Conservation (phyloP, 2,888 invertebrate genomes). For the Mythimna loreyi region DNA sequence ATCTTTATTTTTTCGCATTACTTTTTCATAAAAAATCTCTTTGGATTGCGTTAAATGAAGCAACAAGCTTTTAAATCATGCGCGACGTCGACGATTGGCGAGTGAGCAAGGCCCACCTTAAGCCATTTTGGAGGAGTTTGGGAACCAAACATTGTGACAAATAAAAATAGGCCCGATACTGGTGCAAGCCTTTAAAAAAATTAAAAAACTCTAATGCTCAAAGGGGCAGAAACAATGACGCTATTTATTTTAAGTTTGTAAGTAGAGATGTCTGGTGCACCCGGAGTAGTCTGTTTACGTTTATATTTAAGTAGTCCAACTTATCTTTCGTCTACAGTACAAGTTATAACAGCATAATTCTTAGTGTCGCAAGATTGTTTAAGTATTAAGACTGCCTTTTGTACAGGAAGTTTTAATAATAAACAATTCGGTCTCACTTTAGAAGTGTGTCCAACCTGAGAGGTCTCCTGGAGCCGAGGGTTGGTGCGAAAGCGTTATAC, state of each 20-base stretch:
- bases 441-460: background rate
- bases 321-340: background rate
- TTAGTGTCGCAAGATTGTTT: background rate
- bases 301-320: background rate
- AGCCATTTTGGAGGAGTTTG: too few relatives aligned
- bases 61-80: too few relatives aligned
- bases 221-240: background rate
- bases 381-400: background rate
- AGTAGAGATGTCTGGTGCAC: background rate
- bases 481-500: too few relatives aligned
- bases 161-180: too few relatives aligned
- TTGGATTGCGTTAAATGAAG: too few relatives aligned
- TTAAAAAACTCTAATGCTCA: too few relatives aligned
- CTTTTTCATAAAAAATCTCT: too few relatives aligned
- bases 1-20: too few relatives aligned
- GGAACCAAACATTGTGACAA: too few relatives aligned
- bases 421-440: background rate
- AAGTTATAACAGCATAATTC: background rate
- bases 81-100: too few relatives aligned
- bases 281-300: background rate
- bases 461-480: too few relatives aligned
- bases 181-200: background rate
- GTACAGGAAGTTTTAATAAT: background rate
- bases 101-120: too few relatives aligned
- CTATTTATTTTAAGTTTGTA: background rate